Percentiles rank a stretch among this genome's conserved stretches.
Conservation (phyloP, 2,113 vertebrate genomes). For the Chroicocephalus ridibundus region DNA sequence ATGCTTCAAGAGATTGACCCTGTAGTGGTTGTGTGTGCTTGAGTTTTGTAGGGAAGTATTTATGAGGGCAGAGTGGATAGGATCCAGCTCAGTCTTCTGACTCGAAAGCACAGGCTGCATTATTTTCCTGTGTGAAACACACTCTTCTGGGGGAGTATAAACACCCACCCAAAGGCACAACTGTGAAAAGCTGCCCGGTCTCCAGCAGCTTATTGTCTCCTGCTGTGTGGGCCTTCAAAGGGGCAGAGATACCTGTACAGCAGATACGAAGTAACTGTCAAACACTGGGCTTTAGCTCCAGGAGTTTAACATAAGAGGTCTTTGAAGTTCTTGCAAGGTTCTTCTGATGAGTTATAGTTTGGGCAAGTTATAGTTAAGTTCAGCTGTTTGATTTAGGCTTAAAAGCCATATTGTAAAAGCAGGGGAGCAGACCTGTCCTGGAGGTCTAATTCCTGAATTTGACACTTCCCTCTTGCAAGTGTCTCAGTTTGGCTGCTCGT, state of each 20-base stretch:
- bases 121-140: not conserved
- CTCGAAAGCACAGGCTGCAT: not conserved
- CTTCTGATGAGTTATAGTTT: not conserved
- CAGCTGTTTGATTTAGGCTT: not conserved
- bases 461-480: not conserved
- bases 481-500: not conserved
- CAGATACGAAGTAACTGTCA: not conserved
- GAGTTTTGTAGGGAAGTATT: not conserved
- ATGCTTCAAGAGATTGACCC: not conserved
- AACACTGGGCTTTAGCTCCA: not conserved
- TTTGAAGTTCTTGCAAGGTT: not conserved
- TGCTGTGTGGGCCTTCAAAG: not conserved
- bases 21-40: not conserved
- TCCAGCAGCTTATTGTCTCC: not conserved
- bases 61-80: not conserved
- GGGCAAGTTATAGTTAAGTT: not conserved
- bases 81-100: not conserved
- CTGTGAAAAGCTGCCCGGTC: not conserved
- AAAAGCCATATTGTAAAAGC: not conserved
- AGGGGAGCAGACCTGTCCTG: not conserved
- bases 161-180: not conserved
- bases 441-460: not conserved
- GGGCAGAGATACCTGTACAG: rapidly evolving
- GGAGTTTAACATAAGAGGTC: not conserved
- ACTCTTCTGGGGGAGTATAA: not conserved